Evolutionary conservation across 2,113 vertebrate species (phyloP), one percentile per base, ranked within the genome.

Genomic region (Cairina moschata): DNA sequence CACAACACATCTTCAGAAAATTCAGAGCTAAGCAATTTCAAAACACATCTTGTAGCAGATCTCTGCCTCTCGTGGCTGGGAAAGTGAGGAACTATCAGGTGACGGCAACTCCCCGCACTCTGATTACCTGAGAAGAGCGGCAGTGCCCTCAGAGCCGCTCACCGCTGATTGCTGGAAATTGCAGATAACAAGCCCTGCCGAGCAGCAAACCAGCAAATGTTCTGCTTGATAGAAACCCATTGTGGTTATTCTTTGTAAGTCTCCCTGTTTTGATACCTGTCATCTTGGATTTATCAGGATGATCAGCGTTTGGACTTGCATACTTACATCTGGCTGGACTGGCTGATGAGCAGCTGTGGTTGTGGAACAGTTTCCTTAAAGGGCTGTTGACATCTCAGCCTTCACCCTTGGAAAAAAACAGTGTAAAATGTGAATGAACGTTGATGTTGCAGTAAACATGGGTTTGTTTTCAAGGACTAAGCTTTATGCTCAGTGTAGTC

Each of bases 201-300:
- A 71, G 52, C 88, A 81, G 26, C 22, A 72, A 44, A n/a, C 14
- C 32, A 21, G 74, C 11, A 66, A 75, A 34, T 66, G 8, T 56
- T 81, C 46, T 56, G 28, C 90, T 80, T 14, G 76, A 32, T 54
- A 42, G 72, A 93, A 88, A 68, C 74, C 40, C 66, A 0, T 80
- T 34, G 9, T 13, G 34, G 40, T 28, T 63, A 29, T 82, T 76
- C 66, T 48, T 75, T 60, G 28, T 76, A 2, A 22, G 16, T 63
- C 48, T 85, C 32, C 8, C 10, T 91, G 31, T 44, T 95, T 78
- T 91, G 69, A 52, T 88, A 48, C 38, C 60, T 76, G 83, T 93
- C 89, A n/a, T 38, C 32, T 78, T 60, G 66, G 58, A 65, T 92
- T 82, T 81, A 78, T 72, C 83, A 79, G 65, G 72, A 34, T 21